Evolutionary conservation across 2,797 vertebrate genomes (phyloP), one percentile per base, ranked within the genome.

Genomic region (Picus viridis): DNA sequence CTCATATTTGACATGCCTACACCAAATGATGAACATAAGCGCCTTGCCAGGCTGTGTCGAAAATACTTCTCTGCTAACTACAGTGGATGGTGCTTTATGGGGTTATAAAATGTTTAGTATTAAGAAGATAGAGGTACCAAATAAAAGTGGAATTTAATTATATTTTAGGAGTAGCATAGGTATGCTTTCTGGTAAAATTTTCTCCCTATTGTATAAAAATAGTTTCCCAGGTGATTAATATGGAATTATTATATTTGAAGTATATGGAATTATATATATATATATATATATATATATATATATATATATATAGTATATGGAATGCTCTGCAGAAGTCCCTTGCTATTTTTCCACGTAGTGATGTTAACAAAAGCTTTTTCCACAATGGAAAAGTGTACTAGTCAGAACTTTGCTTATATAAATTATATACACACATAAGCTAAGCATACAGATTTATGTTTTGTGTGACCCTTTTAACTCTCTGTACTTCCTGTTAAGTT

Each of bases 401-500:
- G 84, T 92, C 93, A 94, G 89, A 97, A 95, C 36, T 97, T 95
- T 95, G 91, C 96, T 97, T 96, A 89, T 96, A 97, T 97, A 97
- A 97, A 97, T 97, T 97, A 97, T 92, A 95, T 49, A 89, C 90
- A 84, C 53, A 74, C 87, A 96, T 96, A 97, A 98, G 95, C 32
- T 94, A 97, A 86, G 93, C 78, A 96, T 83, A 88, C 39, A 96
- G 97, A 98, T 98, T 98, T 98, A 98, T 98, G 97, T 79, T 95
- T 96, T 95, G 51, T 96, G 88, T 97, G 97, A 97, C 97, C 97
- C 97, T 98, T 98, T 98, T 98, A 98, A 97, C 97, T 96, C 94
- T 95, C 95, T 95, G 72, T 95, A 97, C 96, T 97, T 97, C 96
- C 94, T 96, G 95, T 96, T 98, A 98, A 97, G 96, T 97, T 98